Percentiles rank a stretch among this genome's conserved stretches.
Evolutionary conservation across 1,140 invertebrate genomes (phyloP).

Genomic region (Apocrypta bakeri): DNA sequence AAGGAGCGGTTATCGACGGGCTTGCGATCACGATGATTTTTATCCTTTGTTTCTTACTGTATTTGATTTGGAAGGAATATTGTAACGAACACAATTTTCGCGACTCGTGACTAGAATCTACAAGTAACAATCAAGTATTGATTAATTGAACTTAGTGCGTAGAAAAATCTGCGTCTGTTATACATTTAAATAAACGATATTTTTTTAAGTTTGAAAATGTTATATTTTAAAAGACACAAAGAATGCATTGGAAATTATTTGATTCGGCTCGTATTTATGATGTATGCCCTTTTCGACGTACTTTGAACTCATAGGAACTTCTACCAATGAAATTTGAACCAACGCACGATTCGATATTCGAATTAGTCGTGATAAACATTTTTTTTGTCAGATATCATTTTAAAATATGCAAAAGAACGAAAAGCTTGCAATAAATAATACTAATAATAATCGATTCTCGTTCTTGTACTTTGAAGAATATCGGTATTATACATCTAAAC

Average conservation of each 20-base stretch:
- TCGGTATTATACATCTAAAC: background rate
- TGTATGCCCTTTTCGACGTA: background rate
- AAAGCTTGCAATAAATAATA: background rate
- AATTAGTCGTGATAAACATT: conserved; percentile 21
- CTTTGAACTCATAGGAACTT: conserved; percentile 22
- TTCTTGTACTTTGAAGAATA: conserved; percentile 3
- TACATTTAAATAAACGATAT: background rate
- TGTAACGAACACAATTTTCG: background rate
- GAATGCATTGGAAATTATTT: conserved; percentile 19
- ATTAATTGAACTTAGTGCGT: background rate
- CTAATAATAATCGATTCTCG: conserved; percentile 24
- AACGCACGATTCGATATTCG: background rate
- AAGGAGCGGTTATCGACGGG: conserved; percentile 1
- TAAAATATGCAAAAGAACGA: background rate
- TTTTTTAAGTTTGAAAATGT: background rate
- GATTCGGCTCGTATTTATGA: background rate
- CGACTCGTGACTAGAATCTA: conserved; percentile 5
- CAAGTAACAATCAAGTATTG: background rate
- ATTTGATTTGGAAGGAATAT: conserved; percentile 3
- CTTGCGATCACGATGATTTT: conserved; percentile 24
- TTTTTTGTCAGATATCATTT: background rate
- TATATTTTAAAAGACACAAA: background rate
- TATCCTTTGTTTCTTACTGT: background rate
- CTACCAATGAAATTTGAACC: background rate
- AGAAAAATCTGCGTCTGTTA: background rate